Conservation (phyloP, 2,888 invertebrate species). For the Mesochorus sp. region DNA sequence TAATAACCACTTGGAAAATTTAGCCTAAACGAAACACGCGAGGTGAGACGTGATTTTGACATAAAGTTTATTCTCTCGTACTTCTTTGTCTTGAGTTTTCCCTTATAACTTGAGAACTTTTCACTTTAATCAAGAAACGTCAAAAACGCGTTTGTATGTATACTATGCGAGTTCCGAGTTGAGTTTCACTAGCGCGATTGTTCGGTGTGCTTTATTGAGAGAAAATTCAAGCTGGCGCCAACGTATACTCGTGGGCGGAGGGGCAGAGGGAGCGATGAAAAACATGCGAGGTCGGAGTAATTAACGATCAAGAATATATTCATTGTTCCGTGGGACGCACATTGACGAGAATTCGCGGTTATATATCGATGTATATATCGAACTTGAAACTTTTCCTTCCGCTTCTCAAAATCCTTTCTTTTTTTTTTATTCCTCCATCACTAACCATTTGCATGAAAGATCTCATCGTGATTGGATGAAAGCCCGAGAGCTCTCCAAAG, state of each 20-base stretch:
- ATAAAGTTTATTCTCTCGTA: conserved; percentile 11
- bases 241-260: too few species aligned
- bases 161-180: neutral
- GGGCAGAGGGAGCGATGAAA: neutral
- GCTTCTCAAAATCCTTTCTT: neutral
- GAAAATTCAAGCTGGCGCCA: neutral
- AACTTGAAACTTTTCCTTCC: neutral
- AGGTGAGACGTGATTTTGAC: neutral
- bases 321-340: neutral
- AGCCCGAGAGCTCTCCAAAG: neutral
- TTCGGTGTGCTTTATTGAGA: neutral
- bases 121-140: conserved; percentile 17
- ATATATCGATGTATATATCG: neutral
- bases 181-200: conserved; percentile 19
- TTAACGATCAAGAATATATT: conserved; percentile 34
- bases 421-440: neutral
- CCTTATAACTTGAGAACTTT: conserved; percentile 16
- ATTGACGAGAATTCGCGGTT: neutral
- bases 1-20: too few species aligned
- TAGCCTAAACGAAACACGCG: too few species aligned
- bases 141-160: neutral
- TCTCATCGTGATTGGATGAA: too few species aligned
- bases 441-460: neutral
- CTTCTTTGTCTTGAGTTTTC: neutral
- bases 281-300: conserved; percentile 14